These are phyloP conservation scores for Apteryx mantelli DNA, from an alignment of 2,113 vertebrate species.

Conservation along the genomic window DNA sequence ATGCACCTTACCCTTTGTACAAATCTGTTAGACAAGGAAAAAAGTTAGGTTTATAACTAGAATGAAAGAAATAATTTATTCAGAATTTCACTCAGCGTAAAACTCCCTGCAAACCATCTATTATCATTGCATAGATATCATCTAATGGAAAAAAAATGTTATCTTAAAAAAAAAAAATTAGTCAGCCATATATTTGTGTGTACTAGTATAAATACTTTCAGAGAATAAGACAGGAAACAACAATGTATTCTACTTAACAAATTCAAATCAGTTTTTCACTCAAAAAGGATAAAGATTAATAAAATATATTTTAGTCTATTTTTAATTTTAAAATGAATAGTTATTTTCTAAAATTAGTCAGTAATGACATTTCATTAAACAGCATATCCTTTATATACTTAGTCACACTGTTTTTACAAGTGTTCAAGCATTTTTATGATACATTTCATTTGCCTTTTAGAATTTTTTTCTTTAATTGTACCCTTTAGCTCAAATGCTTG, in stretches of 20 bases:
- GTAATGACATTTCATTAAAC: background rate
- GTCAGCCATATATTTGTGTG: background rate
- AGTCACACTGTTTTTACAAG: background rate
- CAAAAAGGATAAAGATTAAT: background rate
- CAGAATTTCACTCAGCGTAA: background rate
- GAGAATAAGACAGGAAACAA: background rate
- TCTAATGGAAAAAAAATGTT: background rate
- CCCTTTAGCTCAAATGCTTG: background rate
- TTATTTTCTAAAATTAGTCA: background rate
- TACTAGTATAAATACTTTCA: background rate
- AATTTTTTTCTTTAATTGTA: background rate
- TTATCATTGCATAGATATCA: background rate
- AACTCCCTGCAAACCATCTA: background rate
- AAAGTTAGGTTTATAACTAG: background rate
- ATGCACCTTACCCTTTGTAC: conserved; percentile 94
- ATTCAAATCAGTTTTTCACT: background rate
- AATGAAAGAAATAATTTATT: background rate
- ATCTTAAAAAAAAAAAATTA: background rate
- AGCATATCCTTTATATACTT: background rate
- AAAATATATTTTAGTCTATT: background rate
- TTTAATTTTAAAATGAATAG: background rate
- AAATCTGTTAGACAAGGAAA: conserved; percentile 81
- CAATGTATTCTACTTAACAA: background rate
- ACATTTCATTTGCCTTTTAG: background rate
- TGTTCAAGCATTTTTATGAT: background rate